Percentiles rank a stretch among this genome's conserved stretches.
phyloP scores from a whole-genome alignment of 2,888 invertebrate genomes.

The Epinotia demarniana region DNA sequence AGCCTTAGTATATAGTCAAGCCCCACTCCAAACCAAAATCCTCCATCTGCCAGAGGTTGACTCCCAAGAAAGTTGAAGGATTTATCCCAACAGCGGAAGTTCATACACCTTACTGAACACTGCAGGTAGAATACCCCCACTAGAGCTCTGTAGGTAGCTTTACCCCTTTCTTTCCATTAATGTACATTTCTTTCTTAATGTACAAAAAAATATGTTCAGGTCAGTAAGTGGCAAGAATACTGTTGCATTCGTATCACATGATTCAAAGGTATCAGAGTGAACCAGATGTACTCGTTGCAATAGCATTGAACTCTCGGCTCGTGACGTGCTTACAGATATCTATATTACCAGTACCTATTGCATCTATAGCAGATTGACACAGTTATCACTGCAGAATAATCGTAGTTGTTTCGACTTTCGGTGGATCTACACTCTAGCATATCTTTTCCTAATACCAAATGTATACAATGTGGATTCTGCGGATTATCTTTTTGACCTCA shows the following conservation, averaged over 20 bases:
- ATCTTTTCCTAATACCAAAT: no score
- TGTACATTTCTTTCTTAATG: not conserved
- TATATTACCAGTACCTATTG: not conserved
- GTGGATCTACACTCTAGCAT: not conserved
- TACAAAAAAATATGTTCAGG: conserved; percentile 19
- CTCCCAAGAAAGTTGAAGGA: no score
- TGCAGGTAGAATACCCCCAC: no score
- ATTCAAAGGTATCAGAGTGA: conserved; percentile 28
- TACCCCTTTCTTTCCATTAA: not conserved
- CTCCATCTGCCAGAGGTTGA: no score
- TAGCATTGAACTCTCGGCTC: conserved; percentile 38
- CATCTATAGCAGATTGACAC: not conserved
- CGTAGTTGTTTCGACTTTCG: not conserved
- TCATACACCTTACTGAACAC: no score
- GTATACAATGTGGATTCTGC: no score
- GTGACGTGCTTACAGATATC: conserved; percentile 21
- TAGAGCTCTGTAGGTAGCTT: no score
- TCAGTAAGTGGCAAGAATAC: conserved; percentile 19
- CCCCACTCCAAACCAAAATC: no score
- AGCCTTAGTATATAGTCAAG: no score
- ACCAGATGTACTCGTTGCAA: conserved; percentile 28
- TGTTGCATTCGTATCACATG: conserved; percentile 25
- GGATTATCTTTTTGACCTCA: no score
- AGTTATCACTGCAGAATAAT: not conserved
- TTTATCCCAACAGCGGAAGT: no score